Evolutionary conservation across 1,140 invertebrate species (phyloP), one percentile per base, ranked within the genome.

Genomic region (Cyphomyrmex costatus): DNA sequence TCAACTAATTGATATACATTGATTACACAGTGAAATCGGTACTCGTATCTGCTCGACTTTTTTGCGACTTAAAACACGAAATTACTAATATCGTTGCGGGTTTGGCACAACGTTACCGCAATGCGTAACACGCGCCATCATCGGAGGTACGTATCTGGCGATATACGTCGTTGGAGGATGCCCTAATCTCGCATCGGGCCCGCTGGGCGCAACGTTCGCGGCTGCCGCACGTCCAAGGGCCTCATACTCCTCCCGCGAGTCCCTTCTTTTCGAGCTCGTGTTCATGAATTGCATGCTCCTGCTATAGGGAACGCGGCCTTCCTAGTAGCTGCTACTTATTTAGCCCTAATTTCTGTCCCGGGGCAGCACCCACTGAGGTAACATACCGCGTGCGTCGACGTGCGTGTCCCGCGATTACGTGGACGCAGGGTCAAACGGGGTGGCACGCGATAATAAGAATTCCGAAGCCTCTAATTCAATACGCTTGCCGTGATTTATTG

Each of bases 101-200:
- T 27, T 30, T 16, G 88, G 74, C 70, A 70, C 78, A 77, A 51
- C 56, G 85, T 89, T 86, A 79, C 70, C 68, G 70, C 78, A n/a
- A 42, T 78, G 88, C 82, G 89, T 89, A 89, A 89, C 88, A 90
- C 89, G 89, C 88, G 74, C 68, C 61, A 63, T 63, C 42, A 85
- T 89, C 85, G 61, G 36, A 33, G 60, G 51, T 46, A 79, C 58
- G 77, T 78, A 87, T 90, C 88, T 83, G 49, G 60, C 79, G 88
- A 89, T 89, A 89, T 89, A 88, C 77, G 87, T 86, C 85, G 85
- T 74, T 33, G 74, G 78, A 87, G 85, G 88, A 91, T 84, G 71
- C 53, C 88, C 88, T 92, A 92, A 92, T 92, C 91, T 92, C 66
- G 85, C 70, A 92, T 92, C 91, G 80, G 66, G 74, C 79, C 91